Evolutionary conservation across 2,888 invertebrate species (phyloP), one percentile per base, ranked within the genome.

Genomic region (Ypsolopha scabrella): DNA sequence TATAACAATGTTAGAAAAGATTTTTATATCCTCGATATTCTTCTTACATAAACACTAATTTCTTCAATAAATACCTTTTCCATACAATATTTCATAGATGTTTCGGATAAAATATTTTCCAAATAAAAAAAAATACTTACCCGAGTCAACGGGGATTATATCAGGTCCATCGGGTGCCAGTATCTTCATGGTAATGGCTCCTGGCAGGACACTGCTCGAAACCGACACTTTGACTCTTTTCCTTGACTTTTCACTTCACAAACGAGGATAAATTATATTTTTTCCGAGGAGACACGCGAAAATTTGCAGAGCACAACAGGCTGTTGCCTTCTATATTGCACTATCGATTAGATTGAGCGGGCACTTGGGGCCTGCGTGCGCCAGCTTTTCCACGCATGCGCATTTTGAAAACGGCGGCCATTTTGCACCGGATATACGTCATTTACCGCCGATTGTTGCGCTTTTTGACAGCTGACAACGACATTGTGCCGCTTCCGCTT

Each of bases 101-200:
- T 3, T 3, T 24, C 24, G 24, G 24, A 24, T 24, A 24, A 24
- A 24, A 24, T 3, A 24, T 3, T 24, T 24, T 24, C 24, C 1
- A 24, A 43, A 9, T 13, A 14, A 34, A 9, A 7, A 47, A 37
- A 47, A 45, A n/a, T 24, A 34, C 51, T 51, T 36, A 82, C 85
- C 79, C 57, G 89, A 81, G 47, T 80, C 81, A 53, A 90, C 80
- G 41, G 89, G 89, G 54, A 87, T 76, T 59, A 90, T 89, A 60
- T 89, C 83, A 0, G 89, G 89, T 43, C 89, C 90, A 58, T 90
- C 90, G 58, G 86, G 72, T 50, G 70, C 87, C 59, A 87, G 72
- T 80, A 89, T 88, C 78, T 81, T 86, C 78, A 78, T 78, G 8
- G 71, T 77, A 70, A 85, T 81, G 54, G 79, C 81, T 48, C 81